phyloP scores from a whole-genome alignment of 2,797 vertebrate genomes.

The Bufotes viridis region DNA sequence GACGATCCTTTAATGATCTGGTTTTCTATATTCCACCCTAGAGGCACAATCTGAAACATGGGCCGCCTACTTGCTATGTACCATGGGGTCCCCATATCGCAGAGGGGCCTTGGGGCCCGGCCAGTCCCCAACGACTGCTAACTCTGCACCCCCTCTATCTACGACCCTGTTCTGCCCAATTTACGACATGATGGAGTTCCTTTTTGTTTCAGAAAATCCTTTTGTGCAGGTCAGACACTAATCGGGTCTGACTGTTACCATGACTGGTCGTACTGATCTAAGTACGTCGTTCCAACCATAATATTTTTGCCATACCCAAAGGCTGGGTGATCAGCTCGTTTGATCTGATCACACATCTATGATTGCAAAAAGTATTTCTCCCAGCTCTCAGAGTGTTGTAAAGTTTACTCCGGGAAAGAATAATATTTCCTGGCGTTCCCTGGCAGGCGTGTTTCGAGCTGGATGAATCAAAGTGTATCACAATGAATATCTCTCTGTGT shows the following conservation, averaged over 20 bases:
- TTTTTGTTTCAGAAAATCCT: not conserved
- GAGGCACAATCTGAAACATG: not conserved
- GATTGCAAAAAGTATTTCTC: not conserved
- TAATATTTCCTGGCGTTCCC: slow-evolving; percentile 32
- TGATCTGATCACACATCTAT: not conserved
- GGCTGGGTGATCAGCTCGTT: too few relatives aligned
- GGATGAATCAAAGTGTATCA: slow-evolving; percentile 73
- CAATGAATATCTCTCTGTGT: slow-evolving; percentile 69
- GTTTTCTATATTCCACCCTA: too few relatives aligned
- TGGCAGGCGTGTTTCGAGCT: slow-evolving; percentile 12
- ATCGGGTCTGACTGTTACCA: not conserved
- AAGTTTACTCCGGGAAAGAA: not conserved
- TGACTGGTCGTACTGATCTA: not conserved
- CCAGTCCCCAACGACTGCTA: not conserved
- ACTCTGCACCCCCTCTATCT: not conserved
- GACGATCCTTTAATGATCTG: too few relatives aligned
- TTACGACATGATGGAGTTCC: not conserved
- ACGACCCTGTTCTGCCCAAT: not conserved
- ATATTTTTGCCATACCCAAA: not conserved
- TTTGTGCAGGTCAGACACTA: not conserved
- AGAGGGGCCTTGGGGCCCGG: not conserved
- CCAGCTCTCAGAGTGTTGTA: not conserved
- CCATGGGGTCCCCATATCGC: not conserved
- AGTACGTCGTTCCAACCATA: not conserved
- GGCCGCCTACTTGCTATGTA: not conserved